A percentile compares a stretch with the other conserved stretches of the same genome.
Conservation (phyloP, 2,888 invertebrate genomes). For the Cephus runcator region DNA sequence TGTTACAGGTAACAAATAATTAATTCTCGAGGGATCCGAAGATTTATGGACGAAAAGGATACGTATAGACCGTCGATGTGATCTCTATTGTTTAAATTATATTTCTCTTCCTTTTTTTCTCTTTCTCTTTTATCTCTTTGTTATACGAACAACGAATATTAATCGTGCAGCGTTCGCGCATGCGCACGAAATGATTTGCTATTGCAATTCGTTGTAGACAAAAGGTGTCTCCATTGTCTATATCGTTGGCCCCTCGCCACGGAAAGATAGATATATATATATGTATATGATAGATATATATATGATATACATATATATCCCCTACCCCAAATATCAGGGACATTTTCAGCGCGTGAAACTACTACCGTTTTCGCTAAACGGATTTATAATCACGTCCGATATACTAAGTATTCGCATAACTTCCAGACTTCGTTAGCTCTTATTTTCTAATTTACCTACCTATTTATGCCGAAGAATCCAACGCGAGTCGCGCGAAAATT, state of each 20-base stretch:
- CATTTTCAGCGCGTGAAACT: background rate
- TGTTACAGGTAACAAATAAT: background rate
- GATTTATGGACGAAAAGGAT: background rate
- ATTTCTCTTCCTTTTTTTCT: background rate
- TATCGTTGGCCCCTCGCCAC: background rate
- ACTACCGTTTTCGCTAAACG: background rate
- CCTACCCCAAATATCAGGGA: background rate
- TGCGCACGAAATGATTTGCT: background rate
- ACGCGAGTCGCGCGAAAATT: background rate
- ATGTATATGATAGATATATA: conserved; percentile 12
- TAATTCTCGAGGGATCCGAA: background rate
- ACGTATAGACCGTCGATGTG: background rate
- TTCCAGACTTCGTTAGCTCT: background rate
- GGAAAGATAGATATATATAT: background rate
- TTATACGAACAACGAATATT: background rate
- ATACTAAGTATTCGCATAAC: background rate
- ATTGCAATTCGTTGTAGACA: background rate
- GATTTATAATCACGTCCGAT: background rate
- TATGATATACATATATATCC: background rate
- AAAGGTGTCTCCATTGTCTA: background rate
- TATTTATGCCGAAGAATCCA: background rate
- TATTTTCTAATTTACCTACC: background rate
- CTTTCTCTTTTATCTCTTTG: background rate
- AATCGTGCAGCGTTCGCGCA: background rate
- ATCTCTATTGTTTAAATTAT: background rate